These are phyloP conservation scores for Acanthoscelides obtectus DNA, from an alignment of 2,888 invertebrate species.

Conservation along the genomic window DNA sequence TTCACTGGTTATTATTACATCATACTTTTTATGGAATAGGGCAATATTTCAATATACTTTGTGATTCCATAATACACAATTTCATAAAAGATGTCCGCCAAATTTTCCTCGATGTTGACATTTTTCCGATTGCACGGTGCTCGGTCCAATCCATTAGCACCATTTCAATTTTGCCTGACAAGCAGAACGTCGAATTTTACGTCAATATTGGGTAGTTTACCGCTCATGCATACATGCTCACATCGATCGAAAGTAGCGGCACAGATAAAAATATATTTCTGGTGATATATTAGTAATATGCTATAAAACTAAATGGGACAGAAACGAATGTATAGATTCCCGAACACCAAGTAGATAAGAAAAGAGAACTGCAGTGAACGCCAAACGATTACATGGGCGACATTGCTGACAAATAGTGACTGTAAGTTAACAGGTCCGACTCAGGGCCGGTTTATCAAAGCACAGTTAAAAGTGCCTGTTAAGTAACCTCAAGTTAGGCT, in stretches of 20 bases:
- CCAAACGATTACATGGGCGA: neutral
- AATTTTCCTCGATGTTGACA: neutral
- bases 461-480: too few relatives aligned
- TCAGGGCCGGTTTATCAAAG: too few relatives aligned
- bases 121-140: neutral
- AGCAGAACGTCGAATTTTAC: neutral
- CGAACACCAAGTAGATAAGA: neutral
- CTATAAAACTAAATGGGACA: neutral
- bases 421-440: too few relatives aligned
- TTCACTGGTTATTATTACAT: too few relatives aligned
- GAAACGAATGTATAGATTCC: neutral
- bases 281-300: neutral
- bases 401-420: neutral
- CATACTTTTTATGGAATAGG: too few relatives aligned
- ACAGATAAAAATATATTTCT: neutral
- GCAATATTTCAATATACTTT: too few relatives aligned
- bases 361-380: neutral
- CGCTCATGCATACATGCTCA: neutral
- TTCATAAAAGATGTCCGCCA: neutral
- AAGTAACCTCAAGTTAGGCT: too few relatives aligned
- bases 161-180: neutral
- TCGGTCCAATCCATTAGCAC: neutral
- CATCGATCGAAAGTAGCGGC: neutral
- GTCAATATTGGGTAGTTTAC: neutral
- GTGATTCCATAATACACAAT: neutral